Evolutionary conservation across 1,140 invertebrate species (phyloP), one percentile per base, ranked within the genome.

Genomic region (Hycleus cichorii): DNA sequence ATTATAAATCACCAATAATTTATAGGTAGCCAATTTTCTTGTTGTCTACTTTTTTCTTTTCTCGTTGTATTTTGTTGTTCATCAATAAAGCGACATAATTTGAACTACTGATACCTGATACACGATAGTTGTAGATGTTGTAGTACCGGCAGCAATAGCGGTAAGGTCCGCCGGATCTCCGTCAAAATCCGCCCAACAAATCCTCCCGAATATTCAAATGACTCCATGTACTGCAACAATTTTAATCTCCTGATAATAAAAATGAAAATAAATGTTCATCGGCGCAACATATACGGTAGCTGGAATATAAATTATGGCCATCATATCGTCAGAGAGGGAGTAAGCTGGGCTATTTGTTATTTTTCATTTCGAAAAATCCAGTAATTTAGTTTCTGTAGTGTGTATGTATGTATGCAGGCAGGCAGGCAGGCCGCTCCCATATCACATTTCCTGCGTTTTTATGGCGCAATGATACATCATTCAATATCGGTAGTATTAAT

Each of bases 311-410:
- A 72, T 72, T 72, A 72, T 70, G 64, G 66, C 70, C 69, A 69
- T 72, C 70, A 72, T 68, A 67, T 68, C 69, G 66, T 63, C 65
- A 64, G 64, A 53, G 61, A 66, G 63, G 67, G 66, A 58, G 66
- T 73, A 72, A 73, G 71, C 71, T 64, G 61, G 69, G 69, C 68
- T 73, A 72, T 73, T 73, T 73, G 71, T 73, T 73, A 73, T 73
- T 73, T 73, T 73, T 72, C 71, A 73, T 73, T 73, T 73, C 69
- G 70, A 71, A 72, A 72, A 73, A 72, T 72, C 71, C 69, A 69
- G 70, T 68, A 70, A 72, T 72, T 72, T 72, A 72, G 70, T 70
- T 73, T 71, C 65, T 68, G 68, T 66, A 70, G 65, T 67, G 64
- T 68, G 66, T 42, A 10, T 62, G 66, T 32, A 32, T 32, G 32